Conservation (phyloP, 2,113 vertebrate species). For the Phalacrocorax pelagicus region DNA sequence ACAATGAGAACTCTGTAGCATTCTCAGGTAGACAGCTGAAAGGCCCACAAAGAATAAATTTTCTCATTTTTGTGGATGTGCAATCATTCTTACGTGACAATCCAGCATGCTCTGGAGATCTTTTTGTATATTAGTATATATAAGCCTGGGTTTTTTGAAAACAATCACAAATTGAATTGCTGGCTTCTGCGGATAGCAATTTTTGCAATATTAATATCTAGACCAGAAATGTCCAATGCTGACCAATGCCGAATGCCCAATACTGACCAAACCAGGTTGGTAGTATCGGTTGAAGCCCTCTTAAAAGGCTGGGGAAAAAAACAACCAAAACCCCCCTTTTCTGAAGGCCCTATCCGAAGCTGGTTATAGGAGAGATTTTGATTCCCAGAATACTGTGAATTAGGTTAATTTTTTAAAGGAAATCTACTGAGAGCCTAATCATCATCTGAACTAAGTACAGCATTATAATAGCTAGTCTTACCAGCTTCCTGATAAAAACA, state of each 20-base stretch:
- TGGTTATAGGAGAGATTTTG: neutral
- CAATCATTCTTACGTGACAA: neutral
- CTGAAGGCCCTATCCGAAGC: neutral
- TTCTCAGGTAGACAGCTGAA: neutral
- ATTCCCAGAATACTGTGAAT: neutral
- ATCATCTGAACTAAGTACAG: neutral
- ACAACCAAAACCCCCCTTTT: neutral
- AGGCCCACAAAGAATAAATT: neutral
- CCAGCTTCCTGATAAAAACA: neutral
- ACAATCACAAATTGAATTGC: neutral
- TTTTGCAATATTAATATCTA: neutral
- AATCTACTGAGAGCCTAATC: neutral
- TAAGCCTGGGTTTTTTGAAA: neutral
- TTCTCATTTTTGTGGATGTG: neutral
- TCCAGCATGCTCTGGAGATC: neutral
- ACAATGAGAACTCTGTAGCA: neutral
- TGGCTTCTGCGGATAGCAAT: neutral
- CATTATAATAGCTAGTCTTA: neutral
- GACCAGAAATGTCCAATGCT: neutral
- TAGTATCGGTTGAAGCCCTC: neutral
- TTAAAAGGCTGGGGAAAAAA: neutral
- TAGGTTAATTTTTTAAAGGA: neutral
- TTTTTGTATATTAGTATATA: neutral
- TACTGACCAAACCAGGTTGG: neutral
- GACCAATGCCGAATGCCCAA: neutral